Percentiles rank a stretch among this genome's conserved stretches.
These are phyloP conservation scores for Hypothenemus hampei DNA, from an alignment of 1,140 invertebrate species.

Conservation along the genomic window DNA sequence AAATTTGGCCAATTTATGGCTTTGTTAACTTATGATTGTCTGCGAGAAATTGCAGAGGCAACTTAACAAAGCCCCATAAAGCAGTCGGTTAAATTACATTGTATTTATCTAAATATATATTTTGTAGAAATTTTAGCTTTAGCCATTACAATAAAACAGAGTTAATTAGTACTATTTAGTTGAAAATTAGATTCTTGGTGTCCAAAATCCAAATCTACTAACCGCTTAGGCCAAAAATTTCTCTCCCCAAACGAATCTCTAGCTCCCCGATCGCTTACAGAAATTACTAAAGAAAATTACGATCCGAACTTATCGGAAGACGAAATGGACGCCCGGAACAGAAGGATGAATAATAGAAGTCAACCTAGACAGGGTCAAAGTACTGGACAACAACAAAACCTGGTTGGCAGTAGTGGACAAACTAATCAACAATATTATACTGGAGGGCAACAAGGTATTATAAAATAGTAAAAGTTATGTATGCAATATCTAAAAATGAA, in stretches of 20 bases:
- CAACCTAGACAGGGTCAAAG: slow-evolving; percentile 47
- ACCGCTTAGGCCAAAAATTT: slow-evolving; percentile 36
- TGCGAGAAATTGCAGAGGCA: too few species aligned
- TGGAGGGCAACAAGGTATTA: slow-evolving; percentile 27
- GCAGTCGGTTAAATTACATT: too few species aligned
- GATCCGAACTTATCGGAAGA: slow-evolving; percentile 55
- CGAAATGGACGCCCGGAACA: slow-evolving; percentile 48
- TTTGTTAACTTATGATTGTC: neutral
- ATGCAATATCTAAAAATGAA: too few species aligned
- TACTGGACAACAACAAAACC: slow-evolving; percentile 35
- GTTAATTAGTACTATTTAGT: slow-evolving; percentile 1
- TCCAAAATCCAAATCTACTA: slow-evolving; percentile 36
- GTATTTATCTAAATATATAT: too few species aligned
- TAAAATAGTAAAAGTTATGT: neutral
- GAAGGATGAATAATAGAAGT: slow-evolving; percentile 51
- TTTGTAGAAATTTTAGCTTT: too few species aligned
- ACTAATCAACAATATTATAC: slow-evolving; percentile 31
- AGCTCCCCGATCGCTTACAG: slow-evolving; percentile 55
- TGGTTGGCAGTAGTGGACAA: slow-evolving; percentile 34
- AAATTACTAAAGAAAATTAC: slow-evolving; percentile 82
- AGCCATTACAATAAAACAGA: slow-evolving; percentile 1
- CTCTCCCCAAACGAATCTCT: slow-evolving; percentile 31
- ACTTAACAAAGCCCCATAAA: too few species aligned
- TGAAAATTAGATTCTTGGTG: slow-evolving; percentile 32
- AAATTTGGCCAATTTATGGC: neutral